Percentiles rank a stretch among this genome's conserved stretches.
Evolutionary conservation across 92 coral and sea anemone species (phyloP).

Genomic region (Diadumene lineata): DNA sequence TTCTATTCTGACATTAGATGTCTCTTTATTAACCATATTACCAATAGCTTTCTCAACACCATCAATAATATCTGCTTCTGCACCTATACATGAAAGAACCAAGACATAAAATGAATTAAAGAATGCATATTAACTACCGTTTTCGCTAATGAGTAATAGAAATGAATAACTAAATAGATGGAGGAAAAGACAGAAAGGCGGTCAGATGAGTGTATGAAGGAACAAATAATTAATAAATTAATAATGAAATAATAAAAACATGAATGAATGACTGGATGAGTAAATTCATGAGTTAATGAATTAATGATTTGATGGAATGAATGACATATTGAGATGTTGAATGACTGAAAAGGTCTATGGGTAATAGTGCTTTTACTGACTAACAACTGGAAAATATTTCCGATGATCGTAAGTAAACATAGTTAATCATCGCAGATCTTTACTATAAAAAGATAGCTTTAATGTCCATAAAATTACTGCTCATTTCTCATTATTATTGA

Average conservation of each 20-base stretch:
- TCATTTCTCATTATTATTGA: too few species aligned
- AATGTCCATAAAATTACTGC: too few species aligned
- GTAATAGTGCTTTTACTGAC: too few species aligned
- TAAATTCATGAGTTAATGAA: background rate
- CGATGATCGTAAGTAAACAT: too few species aligned
- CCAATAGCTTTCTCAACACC: constrained; percentile 86
- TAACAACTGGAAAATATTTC: too few species aligned
- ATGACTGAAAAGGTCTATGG: too few species aligned
- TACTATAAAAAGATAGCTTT: too few species aligned
- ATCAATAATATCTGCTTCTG: constrained; percentile 69
- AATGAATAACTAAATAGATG: background rate
- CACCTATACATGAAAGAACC: constrained; percentile 45
- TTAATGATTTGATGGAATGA: background rate
- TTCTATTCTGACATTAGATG: constrained; percentile 59
- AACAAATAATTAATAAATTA: too few species aligned
- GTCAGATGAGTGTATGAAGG: background rate
- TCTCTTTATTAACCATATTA: constrained; percentile 73
- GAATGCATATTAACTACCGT: background rate
- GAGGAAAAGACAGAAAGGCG: background rate
- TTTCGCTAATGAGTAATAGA: too few species aligned
- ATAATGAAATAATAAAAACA: too few species aligned
- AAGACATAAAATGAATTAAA: background rate
- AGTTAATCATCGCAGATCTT: too few species aligned
- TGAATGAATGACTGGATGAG: constrained; percentile 1
- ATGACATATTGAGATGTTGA: too few species aligned